Percentiles rank a stretch among this genome's conserved stretches.
Evolutionary conservation across 92 coral and sea anemone genomes (phyloP).

Genomic region (Epizoanthus fatuus): DNA sequence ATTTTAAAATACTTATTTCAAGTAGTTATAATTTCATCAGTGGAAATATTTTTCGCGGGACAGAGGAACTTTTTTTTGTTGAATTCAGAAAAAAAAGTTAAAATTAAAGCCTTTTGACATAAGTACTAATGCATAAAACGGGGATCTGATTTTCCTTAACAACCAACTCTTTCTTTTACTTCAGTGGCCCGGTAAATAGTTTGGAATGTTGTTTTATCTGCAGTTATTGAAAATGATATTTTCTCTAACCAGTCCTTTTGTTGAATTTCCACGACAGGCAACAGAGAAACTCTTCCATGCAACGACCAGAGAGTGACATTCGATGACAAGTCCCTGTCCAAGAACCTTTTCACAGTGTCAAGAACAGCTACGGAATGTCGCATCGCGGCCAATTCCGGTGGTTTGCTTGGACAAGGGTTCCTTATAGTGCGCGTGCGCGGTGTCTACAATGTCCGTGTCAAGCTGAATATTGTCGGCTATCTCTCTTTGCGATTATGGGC

Average conservation of each 20-base stretch:
- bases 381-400: slow-evolving; percentile 61
- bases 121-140: no score
- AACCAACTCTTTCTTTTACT: no score
- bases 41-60: no score
- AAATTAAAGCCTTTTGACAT: no score
- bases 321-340: slow-evolving; percentile 73
- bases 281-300: slow-evolving; percentile 32
- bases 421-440: slow-evolving; percentile 72
- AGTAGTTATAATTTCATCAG: no score
- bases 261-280: slow-evolving; percentile 35
- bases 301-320: slow-evolving; percentile 66
- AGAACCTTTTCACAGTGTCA: slow-evolving; percentile 66
- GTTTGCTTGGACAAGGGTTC: slow-evolving; percentile 67
- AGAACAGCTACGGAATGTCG: slow-evolving; percentile 13
- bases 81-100: no score
- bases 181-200: background rate
- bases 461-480: slow-evolving; percentile 63
- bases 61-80: no score
- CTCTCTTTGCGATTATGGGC: slow-evolving; percentile 48
- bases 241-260: background rate
- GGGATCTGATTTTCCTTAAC: no score
- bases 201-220: background rate
- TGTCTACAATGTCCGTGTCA: slow-evolving; percentile 70
- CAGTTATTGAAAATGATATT: background rate
- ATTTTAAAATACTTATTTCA: no score